These are phyloP conservation scores for Mormyrus hasselquistii DNA, from an alignment of 2,797 vertebrate species.

Conservation along the genomic window DNA sequence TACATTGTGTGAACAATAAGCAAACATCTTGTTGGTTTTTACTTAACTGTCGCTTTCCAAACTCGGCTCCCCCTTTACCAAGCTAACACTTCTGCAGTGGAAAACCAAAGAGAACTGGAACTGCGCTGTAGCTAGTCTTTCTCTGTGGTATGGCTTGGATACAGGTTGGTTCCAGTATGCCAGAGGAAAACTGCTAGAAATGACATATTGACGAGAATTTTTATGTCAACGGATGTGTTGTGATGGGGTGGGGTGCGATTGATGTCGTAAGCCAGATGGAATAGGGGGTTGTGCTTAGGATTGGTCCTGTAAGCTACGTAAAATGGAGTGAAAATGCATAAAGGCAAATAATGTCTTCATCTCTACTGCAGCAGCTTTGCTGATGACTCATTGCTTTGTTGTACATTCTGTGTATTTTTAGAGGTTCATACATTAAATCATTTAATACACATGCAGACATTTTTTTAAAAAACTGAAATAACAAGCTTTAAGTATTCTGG, in stretches of 20 bases:
- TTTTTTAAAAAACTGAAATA: not conserved
- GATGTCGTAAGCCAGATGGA: not conserved
- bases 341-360: not conserved
- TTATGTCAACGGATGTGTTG: not conserved
- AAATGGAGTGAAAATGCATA: not conserved
- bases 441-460: not conserved
- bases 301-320: not conserved
- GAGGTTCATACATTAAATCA: not conserved
- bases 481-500: not conserved
- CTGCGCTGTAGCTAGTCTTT: not conserved
- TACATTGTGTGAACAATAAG: not conserved
- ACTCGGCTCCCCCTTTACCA: not conserved
- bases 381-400: slow-evolving; percentile 3
- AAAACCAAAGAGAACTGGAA: not conserved
- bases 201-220: not conserved
- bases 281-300: not conserved
- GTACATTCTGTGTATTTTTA: slow-evolving; percentile 8
- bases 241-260: not conserved
- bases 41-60: not conserved
- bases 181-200: not conserved
- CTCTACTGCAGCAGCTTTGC: not conserved
- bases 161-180: not conserved
- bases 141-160: not conserved
- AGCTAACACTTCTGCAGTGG: not conserved
- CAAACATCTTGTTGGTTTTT: not conserved